Percentiles rank a stretch among this genome's conserved stretches.
These are phyloP conservation scores for Silurus aristotelis DNA, from an alignment of 2,797 vertebrate genomes.

Conservation along the genomic window DNA sequence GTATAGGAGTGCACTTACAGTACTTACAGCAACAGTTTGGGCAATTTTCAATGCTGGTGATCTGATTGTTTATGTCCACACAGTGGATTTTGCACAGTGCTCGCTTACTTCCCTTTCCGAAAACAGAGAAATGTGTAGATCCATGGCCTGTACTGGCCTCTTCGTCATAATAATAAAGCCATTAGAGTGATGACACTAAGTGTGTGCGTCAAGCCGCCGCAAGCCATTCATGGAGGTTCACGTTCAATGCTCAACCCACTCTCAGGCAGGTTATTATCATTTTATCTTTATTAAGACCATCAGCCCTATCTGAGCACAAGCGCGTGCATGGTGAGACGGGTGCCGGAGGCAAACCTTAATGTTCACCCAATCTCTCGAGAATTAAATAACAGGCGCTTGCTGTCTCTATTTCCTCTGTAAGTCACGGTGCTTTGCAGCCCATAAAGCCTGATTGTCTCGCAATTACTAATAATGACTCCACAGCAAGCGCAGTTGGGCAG, in stretches of 20 bases:
- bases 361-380: constrained; percentile 74
- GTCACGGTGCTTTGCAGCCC: constrained; percentile 68
- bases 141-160: background rate
- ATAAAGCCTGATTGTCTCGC: constrained; percentile 83
- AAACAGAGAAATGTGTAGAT: background rate
- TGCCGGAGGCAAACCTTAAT: constrained; percentile 66
- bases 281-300: constrained; percentile 69
- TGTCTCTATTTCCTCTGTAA: constrained; percentile 70
- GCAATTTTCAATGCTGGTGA: constrained; percentile 15
- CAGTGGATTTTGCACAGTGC: background rate
- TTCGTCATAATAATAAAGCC: constrained; percentile 19
- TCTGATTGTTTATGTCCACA: constrained; percentile 22
- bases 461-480: constrained; percentile 80
- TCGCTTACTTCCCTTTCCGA: background rate
- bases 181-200: constrained; percentile 18
- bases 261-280: constrained; percentile 76
- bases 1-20: constrained; percentile 9
- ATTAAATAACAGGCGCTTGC: constrained; percentile 72
- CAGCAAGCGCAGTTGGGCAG: constrained; percentile 66
- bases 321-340: constrained; percentile 7
- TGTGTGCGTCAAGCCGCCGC: constrained; percentile 54
- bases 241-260: constrained; percentile 70
- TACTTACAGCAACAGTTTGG: constrained; percentile 17
- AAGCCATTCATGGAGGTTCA: constrained; percentile 73
- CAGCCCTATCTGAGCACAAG: constrained; percentile 71